phyloP scores from a whole-genome alignment of 2,113 vertebrate genomes.

The Albula goreensis region DNA sequence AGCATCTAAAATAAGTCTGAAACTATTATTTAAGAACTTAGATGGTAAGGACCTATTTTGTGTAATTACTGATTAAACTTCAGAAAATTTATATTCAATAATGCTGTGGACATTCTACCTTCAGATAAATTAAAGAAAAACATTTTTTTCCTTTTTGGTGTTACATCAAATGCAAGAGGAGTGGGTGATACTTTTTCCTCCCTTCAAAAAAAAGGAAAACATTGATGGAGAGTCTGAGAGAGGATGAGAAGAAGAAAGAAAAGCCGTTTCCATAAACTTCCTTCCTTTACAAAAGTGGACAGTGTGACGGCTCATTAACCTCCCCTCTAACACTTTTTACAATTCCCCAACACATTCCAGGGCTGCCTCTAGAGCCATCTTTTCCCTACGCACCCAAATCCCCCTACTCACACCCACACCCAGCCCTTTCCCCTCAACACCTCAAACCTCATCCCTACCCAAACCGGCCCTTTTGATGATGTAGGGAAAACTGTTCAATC shows the following conservation, averaged over 20 bases:
- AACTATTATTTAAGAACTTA: not conserved
- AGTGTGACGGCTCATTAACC: slow-evolving; percentile 50
- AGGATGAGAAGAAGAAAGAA: slow-evolving; percentile 10
- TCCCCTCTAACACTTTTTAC: slow-evolving; percentile 58
- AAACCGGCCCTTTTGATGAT: not conserved
- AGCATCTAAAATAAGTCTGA: not conserved
- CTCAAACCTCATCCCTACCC: not conserved
- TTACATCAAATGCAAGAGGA: too few relatives aligned
- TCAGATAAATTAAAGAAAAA: too few relatives aligned
- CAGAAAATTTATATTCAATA: too few relatives aligned
- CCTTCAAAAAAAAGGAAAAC: not conserved
- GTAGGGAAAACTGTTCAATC: not conserved
- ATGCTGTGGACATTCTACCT: too few relatives aligned
- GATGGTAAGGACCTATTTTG: not conserved
- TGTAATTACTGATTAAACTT: not conserved
- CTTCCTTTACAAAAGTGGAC: slow-evolving; percentile 45
- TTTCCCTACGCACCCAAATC: not conserved
- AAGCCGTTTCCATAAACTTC: slow-evolving; percentile 41
- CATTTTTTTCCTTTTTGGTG: not conserved
- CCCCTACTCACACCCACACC: not conserved
- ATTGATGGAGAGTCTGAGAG: slow-evolving; percentile 18
- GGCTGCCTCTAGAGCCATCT: not conserved
- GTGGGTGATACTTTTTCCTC: not conserved
- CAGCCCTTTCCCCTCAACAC: not conserved
- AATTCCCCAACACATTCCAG: slow-evolving; percentile 36